These are phyloP conservation scores for Silvanus unidentatus DNA, from an alignment of 2,888 invertebrate species.

Conservation along the genomic window DNA sequence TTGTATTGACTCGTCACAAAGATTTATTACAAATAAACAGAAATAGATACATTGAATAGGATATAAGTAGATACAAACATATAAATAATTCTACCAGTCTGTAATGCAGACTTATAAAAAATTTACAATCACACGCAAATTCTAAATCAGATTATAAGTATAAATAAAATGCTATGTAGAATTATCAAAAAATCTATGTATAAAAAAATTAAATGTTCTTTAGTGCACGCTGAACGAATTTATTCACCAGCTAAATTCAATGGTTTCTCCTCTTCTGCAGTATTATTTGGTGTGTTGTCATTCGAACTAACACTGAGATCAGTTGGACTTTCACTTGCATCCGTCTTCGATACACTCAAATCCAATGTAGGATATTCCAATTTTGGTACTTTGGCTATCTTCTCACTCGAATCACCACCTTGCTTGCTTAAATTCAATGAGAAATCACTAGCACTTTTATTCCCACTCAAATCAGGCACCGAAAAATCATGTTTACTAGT, in stretches of 20 bases:
- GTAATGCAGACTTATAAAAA: background rate
- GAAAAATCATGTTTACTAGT: constrained; percentile 29
- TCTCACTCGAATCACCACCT: constrained; percentile 39
- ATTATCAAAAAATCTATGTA: background rate
- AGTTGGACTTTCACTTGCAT: constrained; percentile 24
- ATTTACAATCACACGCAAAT: background rate
- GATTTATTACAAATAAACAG: too few relatives aligned
- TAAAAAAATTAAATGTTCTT: constrained; percentile 3
- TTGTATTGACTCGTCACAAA: too few relatives aligned
- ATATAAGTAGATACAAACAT: too few relatives aligned
- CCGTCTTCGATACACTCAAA: constrained; percentile 44
- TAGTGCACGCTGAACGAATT: too few relatives aligned
- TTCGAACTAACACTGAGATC: constrained; percentile 27
- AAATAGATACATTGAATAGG: too few relatives aligned
- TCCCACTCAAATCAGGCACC: constrained; percentile 45
- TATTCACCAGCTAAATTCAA: constrained; percentile 22
- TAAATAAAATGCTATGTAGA: background rate
- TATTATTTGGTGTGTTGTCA: constrained; percentile 12
- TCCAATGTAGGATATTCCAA: constrained; percentile 49
- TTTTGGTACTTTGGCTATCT: constrained; percentile 56
- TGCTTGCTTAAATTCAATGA: constrained; percentile 35
- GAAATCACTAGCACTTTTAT: constrained; percentile 45
- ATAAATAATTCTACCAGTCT: too few relatives aligned
- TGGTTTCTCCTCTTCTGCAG: constrained; percentile 20
- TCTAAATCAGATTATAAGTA: too few relatives aligned